A percentile compares a stretch with the other conserved stretches of the same genome.
These are phyloP conservation scores for Polyommatus icarus DNA, from an alignment of 2,888 invertebrate species.

Conservation along the genomic window DNA sequence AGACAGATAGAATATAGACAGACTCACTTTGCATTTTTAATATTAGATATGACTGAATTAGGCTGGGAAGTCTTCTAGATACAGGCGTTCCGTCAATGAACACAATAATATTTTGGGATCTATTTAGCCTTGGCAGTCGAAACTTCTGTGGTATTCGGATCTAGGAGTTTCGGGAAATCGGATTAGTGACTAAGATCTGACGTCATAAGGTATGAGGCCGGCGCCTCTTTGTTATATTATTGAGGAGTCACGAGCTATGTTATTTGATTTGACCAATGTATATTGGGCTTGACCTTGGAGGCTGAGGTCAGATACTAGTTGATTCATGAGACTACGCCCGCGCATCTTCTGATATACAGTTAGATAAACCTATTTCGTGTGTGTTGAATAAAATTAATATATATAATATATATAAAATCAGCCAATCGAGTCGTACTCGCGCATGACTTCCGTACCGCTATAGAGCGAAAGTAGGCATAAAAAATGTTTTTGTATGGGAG, in stretches of 20 bases:
- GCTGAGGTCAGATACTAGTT: neutral
- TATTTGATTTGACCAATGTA: neutral
- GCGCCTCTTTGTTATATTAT: conserved; percentile 10
- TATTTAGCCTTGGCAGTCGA: neutral
- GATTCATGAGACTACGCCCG: neutral
- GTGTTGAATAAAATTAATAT: too few species aligned
- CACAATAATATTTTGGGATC: neutral
- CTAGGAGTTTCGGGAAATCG: neutral
- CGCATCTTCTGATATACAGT: conserved; percentile 5
- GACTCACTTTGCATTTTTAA: too few species aligned
- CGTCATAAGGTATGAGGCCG: neutral
- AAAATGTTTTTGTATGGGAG: too few species aligned
- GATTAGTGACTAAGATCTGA: neutral
- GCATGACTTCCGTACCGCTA: too few species aligned
- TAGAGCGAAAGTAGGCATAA: too few species aligned
- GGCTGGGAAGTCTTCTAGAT: too few species aligned
- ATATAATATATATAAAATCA: too few species aligned
- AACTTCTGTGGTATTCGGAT: neutral
- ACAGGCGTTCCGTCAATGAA: too few species aligned
- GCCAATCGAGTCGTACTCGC: too few species aligned
- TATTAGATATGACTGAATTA: too few species aligned
- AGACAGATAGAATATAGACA: too few species aligned
- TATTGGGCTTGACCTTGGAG: neutral
- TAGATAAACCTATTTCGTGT: neutral
- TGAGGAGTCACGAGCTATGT: neutral